These are phyloP conservation scores for Hedychridium roseum DNA, from an alignment of 2,888 invertebrate genomes.

Conservation along the genomic window DNA sequence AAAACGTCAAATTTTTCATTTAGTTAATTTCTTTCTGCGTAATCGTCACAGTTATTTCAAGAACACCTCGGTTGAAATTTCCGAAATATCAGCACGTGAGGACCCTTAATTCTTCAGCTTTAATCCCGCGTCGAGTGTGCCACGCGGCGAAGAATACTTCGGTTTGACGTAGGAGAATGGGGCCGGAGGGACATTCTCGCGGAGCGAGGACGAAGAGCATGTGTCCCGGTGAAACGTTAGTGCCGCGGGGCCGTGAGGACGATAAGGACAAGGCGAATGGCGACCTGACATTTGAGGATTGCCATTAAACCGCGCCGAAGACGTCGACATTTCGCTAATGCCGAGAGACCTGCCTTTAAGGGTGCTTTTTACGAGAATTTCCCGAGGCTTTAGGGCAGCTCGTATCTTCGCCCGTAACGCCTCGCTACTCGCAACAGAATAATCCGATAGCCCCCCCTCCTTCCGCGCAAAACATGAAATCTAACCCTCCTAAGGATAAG, in stretches of 20 bases:
- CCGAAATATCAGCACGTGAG: no score
- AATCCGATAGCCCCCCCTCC: background rate
- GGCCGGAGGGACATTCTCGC: constrained; percentile 13
- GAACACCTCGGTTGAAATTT: no score
- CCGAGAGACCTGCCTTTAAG: constrained; percentile 49
- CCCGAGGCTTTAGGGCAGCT: constrained; percentile 34
- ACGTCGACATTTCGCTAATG: constrained; percentile 57
- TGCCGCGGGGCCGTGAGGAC: constrained; percentile 28
- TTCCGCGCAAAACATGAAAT: no score
- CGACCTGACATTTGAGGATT: constrained; percentile 60
- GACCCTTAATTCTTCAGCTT: no score
- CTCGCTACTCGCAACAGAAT: constrained; percentile 3
- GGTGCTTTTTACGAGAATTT: constrained; percentile 52
- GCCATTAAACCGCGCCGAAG: constrained; percentile 52
- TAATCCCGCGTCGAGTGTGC: no score
- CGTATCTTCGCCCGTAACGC: constrained; percentile 14
- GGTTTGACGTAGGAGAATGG: background rate
- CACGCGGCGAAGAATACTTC: background rate
- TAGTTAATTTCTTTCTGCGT: no score
- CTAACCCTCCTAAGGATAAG: no score
- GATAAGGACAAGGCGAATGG: constrained; percentile 40
- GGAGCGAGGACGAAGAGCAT: constrained; percentile 5
- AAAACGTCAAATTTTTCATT: no score
- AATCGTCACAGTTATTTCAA: no score
- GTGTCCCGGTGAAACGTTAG: constrained; percentile 37